Conservation (phyloP, 2,888 invertebrate genomes). For the Diadegma fenestrale region DNA sequence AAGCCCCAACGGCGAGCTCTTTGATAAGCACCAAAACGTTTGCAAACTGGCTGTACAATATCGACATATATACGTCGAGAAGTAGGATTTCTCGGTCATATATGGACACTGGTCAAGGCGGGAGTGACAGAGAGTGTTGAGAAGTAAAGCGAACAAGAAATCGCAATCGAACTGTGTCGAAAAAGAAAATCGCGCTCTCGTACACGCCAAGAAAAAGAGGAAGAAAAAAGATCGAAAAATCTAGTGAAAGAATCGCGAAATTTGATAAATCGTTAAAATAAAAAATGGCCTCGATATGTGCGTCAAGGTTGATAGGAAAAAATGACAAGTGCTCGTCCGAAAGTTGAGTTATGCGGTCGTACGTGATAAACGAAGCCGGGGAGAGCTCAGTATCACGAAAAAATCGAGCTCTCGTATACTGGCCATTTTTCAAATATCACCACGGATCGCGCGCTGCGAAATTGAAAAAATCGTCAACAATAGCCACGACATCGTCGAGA, state of each 20-base stretch:
- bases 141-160: conserved; percentile 36
- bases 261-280: not conserved
- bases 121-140: conserved; percentile 35
- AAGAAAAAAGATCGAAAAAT: not conserved
- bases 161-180: not conserved
- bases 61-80: not conserved
- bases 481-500: not conserved
- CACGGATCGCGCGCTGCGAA: not conserved
- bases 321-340: conserved; percentile 39
- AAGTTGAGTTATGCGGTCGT: conserved; percentile 57
- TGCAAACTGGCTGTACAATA: conserved; percentile 35
- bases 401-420: conserved; percentile 42
- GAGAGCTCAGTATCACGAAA: conserved; percentile 51
- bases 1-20: conserved; percentile 74
- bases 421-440: conserved; percentile 34
- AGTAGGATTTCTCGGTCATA: conserved; percentile 40
- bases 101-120: conserved; percentile 44
- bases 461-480: not conserved
- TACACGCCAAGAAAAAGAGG: not conserved
- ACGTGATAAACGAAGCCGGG: conserved; percentile 41
- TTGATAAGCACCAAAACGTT: conserved; percentile 74
- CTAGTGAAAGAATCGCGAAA: not conserved
- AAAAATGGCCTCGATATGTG: conserved; percentile 12
- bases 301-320: conserved; percentile 12
- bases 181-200: not conserved